Evolutionary conservation across 2,113 vertebrate genomes (phyloP), one percentile per base, ranked within the genome.

Genomic region (Ivindomyrus marchei): DNA sequence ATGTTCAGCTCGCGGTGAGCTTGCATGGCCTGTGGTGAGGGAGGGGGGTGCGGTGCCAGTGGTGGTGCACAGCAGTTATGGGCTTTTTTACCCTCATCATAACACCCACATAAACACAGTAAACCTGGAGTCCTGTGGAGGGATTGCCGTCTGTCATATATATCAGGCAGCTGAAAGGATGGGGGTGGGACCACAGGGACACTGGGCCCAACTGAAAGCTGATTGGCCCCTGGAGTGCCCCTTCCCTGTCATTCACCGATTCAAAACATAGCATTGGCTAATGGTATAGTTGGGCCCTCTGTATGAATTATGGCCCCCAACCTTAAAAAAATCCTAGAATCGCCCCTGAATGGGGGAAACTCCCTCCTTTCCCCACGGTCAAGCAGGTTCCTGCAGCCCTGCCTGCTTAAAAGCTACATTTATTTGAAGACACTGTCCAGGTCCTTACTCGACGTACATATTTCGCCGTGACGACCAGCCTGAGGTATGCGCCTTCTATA

Each of bases 361-460:
- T 45, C 4, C 39, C 27, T 8, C 49, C 9, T 42, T 8, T 50
- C 21, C 27, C 10, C 17, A 10, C 2, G 3, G 31, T 46, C 39
- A 86, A 85, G 31, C 42, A 39, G 53, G 58, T 45, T 31, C 1
- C 31, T 7, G 19, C 85, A 36, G 31, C 17, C 70, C 80, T 13
- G 10, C 62, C 46, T 31, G 31, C 31, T 89, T 77, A 83, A 90
- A 74, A 74, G 56, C 46, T 42, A 66, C 70, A 90, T 90, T 90
- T 36, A 74, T 90, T 66, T 83, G 19, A 47, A 83, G 42, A 50
- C 46, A 45, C 87, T 74, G 27, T 90, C 50, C 27, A 50, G 47
- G 66, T 86, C 53, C 89, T 86, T 62, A 19, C 27, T 90, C 89
- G 46, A 70, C 85, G 4, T 47, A 46, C 85, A 5, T 87, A 46